A percentile compares a stretch with the other conserved stretches of the same genome.
These are phyloP conservation scores for Psittacula echo DNA, from an alignment of 2,797 vertebrate genomes.

Conservation along the genomic window DNA sequence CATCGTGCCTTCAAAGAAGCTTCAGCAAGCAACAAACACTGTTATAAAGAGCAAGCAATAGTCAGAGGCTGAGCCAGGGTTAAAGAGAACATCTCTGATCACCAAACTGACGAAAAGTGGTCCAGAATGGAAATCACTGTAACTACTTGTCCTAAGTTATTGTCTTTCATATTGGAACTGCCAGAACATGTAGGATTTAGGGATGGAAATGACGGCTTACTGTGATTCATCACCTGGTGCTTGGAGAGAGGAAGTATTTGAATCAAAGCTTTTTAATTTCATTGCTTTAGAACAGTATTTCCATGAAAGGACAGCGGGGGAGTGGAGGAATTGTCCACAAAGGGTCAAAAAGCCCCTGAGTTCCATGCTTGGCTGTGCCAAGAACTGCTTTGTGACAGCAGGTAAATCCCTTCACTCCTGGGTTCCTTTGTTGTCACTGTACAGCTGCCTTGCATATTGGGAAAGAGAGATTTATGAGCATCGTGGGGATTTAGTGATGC, in stretches of 20 bases:
- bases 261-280: neutral
- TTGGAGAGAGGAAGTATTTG: neutral
- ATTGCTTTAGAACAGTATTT: neutral
- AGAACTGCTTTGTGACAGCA: neutral
- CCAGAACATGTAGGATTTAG: slow-evolving; percentile 30
- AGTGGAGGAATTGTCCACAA: neutral
- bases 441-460: neutral
- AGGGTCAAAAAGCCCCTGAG: neutral
- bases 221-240: slow-evolving; percentile 14
- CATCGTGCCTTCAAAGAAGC: slow-evolving; percentile 68
- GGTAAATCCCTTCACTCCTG: neutral
- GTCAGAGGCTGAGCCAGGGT: neutral
- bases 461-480: slow-evolving; percentile 48
- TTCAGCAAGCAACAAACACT: neutral
- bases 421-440: slow-evolving; percentile 10
- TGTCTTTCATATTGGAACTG: slow-evolving; percentile 33
- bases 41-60: slow-evolving; percentile 8
- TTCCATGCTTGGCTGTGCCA: neutral
- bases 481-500: neutral
- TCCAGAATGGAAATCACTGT: slow-evolving; percentile 4
- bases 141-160: slow-evolving; percentile 20
- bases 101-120: slow-evolving; percentile 27
- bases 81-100: slow-evolving; percentile 1
- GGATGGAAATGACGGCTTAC: slow-evolving; percentile 1
- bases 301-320: neutral